phyloP scores from a whole-genome alignment of 2,113 vertebrate genomes.

The Pollimyrus isidori region DNA sequence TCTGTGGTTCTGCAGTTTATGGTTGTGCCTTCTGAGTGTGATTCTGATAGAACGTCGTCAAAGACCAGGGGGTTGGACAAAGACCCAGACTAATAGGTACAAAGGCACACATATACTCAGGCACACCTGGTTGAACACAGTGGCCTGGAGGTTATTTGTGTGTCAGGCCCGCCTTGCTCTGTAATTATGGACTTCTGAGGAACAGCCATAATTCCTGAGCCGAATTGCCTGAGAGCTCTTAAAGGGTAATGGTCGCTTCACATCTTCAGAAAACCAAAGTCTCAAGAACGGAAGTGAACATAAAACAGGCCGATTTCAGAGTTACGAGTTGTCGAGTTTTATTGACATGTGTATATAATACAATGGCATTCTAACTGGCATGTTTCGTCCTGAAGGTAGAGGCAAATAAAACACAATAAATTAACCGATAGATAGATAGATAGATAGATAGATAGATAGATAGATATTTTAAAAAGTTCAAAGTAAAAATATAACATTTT shows the following conservation, averaged over 20 bases:
- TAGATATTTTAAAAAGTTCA: neutral
- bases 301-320: neutral
- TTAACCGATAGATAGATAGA: neutral
- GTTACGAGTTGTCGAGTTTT: neutral
- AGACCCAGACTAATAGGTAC: neutral
- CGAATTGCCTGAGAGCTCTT: neutral
- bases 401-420: neutral
- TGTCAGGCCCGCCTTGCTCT: slow-evolving; percentile 55
- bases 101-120: neutral
- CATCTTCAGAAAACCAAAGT: neutral
- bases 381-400: neutral
- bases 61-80: neutral
- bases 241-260: neutral
- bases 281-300: neutral
- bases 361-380: neutral
- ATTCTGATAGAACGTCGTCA: neutral
- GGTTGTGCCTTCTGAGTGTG: neutral
- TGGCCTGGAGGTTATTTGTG: slow-evolving; percentile 56
- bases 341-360: neutral
- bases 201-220: slow-evolving; percentile 36
- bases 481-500: neutral
- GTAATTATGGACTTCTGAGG: slow-evolving; percentile 53
- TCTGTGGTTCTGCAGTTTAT: neutral
- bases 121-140: slow-evolving; percentile 61
- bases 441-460: neutral